These are phyloP conservation scores for Salminus brasiliensis DNA, from an alignment of 2,113 vertebrate genomes.

Conservation along the genomic window DNA sequence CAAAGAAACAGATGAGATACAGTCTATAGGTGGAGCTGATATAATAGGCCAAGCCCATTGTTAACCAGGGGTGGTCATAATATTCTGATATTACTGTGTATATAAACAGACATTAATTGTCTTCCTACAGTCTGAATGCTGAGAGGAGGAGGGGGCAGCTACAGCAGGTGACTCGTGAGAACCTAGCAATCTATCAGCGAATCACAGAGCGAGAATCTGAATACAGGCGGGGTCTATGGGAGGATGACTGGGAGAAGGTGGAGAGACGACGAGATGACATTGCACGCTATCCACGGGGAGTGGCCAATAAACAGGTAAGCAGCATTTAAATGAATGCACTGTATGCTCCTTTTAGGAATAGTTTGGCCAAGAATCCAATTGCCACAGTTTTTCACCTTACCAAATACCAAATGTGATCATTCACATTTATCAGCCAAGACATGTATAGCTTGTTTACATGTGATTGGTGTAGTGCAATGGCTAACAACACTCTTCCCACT, in stretches of 20 bases:
- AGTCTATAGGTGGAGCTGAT: too few relatives aligned
- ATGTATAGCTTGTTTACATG: too few relatives aligned
- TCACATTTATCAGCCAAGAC: too few relatives aligned
- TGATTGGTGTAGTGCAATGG: too few relatives aligned
- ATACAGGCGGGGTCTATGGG: constrained; percentile 69
- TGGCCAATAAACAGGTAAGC: constrained; percentile 60
- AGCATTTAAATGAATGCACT: not conserved
- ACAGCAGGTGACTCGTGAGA: constrained; percentile 67
- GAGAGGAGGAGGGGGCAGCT: constrained; percentile 67
- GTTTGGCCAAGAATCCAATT: too few relatives aligned
- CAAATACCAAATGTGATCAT: too few relatives aligned
- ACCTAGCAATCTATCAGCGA: constrained; percentile 73
- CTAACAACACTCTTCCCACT: too few relatives aligned
- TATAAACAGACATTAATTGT: not conserved
- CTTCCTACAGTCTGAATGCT: constrained; percentile 69
- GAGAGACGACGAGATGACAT: constrained; percentile 63
- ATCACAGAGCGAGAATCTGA: constrained; percentile 70
- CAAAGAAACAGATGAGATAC: too few relatives aligned
- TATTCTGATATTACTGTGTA: too few relatives aligned
- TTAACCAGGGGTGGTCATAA: too few relatives aligned
- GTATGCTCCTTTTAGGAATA: not conserved
- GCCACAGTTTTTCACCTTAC: too few relatives aligned
- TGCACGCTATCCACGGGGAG: constrained; percentile 63
- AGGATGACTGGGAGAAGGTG: constrained; percentile 71
- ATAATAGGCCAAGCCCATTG: too few relatives aligned